Conservation (phyloP, 2,797 vertebrate species). For the Pangasius djambal region DNA sequence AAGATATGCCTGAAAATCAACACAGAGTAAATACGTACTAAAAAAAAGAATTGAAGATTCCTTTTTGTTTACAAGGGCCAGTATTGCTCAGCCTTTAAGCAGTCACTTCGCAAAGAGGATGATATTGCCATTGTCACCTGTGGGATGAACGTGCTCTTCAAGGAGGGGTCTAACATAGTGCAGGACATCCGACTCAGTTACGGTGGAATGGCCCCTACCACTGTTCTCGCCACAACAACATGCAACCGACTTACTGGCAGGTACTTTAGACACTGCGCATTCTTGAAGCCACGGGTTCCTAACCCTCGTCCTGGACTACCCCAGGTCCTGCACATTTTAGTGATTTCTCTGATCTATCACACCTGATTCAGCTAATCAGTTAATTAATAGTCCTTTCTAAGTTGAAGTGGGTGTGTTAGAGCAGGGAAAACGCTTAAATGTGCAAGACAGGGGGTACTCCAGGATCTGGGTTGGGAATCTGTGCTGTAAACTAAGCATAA, state of each 20-base stretch:
- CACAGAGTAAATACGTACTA: not conserved
- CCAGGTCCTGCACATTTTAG: not conserved
- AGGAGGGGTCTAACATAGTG: conserved; percentile 68
- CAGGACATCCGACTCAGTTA: conserved; percentile 79
- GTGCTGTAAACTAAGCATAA: not conserved
- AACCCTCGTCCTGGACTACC: not conserved
- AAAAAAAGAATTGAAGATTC: not conserved
- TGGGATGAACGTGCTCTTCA: conserved; percentile 82
- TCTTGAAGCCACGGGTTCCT: not conserved
- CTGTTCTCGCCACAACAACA: conserved; percentile 76
- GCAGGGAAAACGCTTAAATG: not conserved
- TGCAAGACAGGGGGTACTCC: not conserved
- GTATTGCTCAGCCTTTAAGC: conserved; percentile 86
- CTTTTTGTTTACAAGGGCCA: conserved; percentile 72
- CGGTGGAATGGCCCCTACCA: conserved; percentile 84
- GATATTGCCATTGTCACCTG: conserved; percentile 86
- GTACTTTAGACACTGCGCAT: conserved; percentile 56
- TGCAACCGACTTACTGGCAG: conserved; percentile 70
- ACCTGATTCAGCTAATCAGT: not conserved
- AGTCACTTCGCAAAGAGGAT: conserved; percentile 82
- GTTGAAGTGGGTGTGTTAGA: not conserved
- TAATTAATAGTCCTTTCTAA: not conserved
- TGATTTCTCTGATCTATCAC: not conserved
- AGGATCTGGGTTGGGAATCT: not conserved
- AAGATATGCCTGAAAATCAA: not conserved